These are phyloP conservation scores for Struthio camelus DNA, from an alignment of 2,113 vertebrate species.

Conservation along the genomic window DNA sequence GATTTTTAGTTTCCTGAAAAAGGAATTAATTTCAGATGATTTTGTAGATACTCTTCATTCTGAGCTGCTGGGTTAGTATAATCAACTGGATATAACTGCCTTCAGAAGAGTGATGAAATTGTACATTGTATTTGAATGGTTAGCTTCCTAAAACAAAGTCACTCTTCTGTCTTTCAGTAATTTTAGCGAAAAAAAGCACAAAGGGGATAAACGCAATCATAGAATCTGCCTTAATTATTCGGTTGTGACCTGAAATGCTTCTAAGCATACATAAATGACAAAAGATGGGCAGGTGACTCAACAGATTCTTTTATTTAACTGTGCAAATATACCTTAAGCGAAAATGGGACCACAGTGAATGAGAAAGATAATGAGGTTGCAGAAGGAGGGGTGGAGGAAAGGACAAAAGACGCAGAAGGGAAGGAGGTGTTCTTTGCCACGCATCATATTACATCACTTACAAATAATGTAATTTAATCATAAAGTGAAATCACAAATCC, in stretches of 20 bases:
- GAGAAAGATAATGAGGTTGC: slow-evolving; percentile 28
- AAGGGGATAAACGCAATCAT: neutral
- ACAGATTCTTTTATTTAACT: neutral
- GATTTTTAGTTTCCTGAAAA: neutral
- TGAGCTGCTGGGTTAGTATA: neutral
- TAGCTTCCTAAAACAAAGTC: neutral
- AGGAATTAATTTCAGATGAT: neutral
- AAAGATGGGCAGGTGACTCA: neutral
- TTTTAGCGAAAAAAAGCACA: neutral
- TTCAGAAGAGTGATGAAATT: neutral
- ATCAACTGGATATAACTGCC: neutral
- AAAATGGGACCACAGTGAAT: neutral
- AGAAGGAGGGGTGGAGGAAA: slow-evolving; percentile 59
- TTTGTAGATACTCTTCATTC: neutral
- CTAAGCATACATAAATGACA: neutral
- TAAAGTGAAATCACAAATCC: neutral
- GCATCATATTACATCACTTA: slow-evolving; percentile 50
- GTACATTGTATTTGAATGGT: neutral
- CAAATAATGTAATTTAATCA: slow-evolving; percentile 54
- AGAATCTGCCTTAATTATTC: neutral
- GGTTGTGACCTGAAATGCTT: neutral
- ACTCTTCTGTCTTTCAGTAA: neutral
- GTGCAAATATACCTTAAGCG: neutral
- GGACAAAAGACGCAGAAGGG: slow-evolving; percentile 65
- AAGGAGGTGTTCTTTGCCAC: slow-evolving; percentile 35